phyloP scores from a whole-genome alignment of 2,888 invertebrate species.

The Fragum sueziense region DNA sequence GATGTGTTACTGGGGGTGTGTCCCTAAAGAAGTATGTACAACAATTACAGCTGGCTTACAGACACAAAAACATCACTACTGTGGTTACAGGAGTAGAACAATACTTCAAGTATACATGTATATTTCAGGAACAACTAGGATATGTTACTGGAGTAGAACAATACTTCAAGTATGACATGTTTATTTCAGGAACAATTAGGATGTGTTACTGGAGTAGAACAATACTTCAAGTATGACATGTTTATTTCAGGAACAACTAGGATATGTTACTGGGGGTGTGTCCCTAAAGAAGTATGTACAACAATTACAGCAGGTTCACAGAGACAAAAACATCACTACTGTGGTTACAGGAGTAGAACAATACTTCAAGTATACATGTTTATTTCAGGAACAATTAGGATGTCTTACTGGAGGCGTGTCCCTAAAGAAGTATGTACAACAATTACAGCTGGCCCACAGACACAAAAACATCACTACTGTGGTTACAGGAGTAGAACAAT shows the following conservation, averaged over 20 bases:
- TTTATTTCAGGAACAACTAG: conserved; percentile 60
- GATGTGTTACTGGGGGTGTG: conserved; percentile 38
- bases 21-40: conserved; percentile 67
- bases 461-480: conserved; percentile 68
- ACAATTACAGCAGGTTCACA: conserved; percentile 56
- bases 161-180: too few species aligned
- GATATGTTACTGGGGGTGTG: conserved; percentile 38
- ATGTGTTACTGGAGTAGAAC: too few species aligned
- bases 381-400: conserved; percentile 60
- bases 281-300: conserved; percentile 67
- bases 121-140: too few species aligned
- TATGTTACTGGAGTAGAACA: too few species aligned
- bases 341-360: conserved; percentile 75
- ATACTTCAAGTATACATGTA: conserved; percentile 80
- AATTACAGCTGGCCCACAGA: conserved; percentile 55
- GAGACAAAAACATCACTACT: conserved; percentile 65
- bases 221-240: too few species aligned
- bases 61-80: conserved; percentile 65
- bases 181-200: too few species aligned
- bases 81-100: conserved; percentile 75
- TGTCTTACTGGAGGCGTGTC: conserved; percentile 45
- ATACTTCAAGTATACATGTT: conserved; percentile 80
- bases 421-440: conserved; percentile 66
- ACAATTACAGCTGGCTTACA: conserved; percentile 56
- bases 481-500: conserved; percentile 75